A percentile compares a stretch with the other conserved stretches of the same genome.
Conservation (phyloP, 2,113 vertebrate species). For the Gorsachius goisagi region DNA sequence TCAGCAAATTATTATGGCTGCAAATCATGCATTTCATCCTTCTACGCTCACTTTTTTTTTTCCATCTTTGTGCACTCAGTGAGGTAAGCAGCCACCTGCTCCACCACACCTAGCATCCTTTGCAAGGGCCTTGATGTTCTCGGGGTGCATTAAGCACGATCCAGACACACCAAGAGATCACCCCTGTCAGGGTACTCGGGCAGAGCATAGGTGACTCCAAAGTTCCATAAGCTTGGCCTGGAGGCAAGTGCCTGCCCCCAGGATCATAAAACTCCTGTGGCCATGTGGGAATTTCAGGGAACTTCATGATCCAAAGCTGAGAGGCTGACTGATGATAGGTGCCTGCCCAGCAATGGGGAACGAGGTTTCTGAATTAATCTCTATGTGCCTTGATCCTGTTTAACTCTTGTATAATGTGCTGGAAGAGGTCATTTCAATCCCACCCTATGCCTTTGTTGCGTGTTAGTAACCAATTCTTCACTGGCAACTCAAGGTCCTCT, state of each 20-base stretch:
- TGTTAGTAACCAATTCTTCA: neutral
- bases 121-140: neutral
- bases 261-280: neutral
- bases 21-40: neutral
- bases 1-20: neutral
- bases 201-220: neutral
- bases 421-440: neutral
- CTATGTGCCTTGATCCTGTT: neutral
- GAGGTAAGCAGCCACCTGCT: neutral
- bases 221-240: neutral
- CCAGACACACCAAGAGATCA: neutral
- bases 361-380: neutral
- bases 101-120: neutral
- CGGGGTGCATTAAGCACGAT: neutral
- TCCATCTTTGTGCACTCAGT: neutral
- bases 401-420: neutral
- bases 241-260: neutral
- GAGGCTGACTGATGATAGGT: neutral
- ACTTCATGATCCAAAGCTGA: neutral
- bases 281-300: neutral
- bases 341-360: neutral
- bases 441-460: neutral
- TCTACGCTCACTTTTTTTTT: neutral
- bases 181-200: fast-evolving
- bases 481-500: neutral